These are phyloP conservation scores for Spizella passerina DNA, from an alignment of 2,797 vertebrate species.

Conservation along the genomic window DNA sequence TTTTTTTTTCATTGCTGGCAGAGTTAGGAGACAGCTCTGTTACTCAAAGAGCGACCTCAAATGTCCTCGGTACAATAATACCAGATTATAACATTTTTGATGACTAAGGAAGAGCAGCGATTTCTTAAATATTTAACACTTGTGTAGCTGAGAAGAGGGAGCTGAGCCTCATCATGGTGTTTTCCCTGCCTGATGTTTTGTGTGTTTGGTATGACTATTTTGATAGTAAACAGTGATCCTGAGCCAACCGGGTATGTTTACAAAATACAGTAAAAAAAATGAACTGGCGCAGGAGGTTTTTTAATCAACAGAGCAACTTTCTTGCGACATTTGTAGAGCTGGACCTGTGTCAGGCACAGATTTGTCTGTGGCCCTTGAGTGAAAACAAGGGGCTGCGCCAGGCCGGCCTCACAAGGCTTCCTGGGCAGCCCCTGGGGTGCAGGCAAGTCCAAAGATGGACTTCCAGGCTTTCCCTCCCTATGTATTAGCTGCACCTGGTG, in stretches of 20 bases:
- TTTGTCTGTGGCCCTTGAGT: background rate
- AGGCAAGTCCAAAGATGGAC: background rate
- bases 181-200: background rate
- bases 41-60: conserved; percentile 79
- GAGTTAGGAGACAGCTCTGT: conserved; percentile 70
- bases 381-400: background rate
- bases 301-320: conserved; percentile 50
- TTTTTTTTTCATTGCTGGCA: conserved; percentile 78
- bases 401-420: background rate
- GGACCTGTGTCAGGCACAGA: background rate
- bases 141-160: background rate
- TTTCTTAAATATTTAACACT: conserved; percentile 68
- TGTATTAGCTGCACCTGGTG: background rate
- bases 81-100: conserved; percentile 74
- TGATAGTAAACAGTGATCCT: conserved; percentile 36
- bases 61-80: conserved; percentile 78
- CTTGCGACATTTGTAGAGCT: conserved; percentile 32
- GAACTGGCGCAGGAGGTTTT: conserved; percentile 25
- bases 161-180: background rate
- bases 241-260: conserved; percentile 14
- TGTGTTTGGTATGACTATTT: conserved; percentile 23
- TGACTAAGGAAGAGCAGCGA: conserved; percentile 70
- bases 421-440: rapidly evolving
- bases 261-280: conserved; percentile 32
- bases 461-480: background rate